Conservation (phyloP, 2,888 invertebrate species). For the Oscheius sp. region DNA sequence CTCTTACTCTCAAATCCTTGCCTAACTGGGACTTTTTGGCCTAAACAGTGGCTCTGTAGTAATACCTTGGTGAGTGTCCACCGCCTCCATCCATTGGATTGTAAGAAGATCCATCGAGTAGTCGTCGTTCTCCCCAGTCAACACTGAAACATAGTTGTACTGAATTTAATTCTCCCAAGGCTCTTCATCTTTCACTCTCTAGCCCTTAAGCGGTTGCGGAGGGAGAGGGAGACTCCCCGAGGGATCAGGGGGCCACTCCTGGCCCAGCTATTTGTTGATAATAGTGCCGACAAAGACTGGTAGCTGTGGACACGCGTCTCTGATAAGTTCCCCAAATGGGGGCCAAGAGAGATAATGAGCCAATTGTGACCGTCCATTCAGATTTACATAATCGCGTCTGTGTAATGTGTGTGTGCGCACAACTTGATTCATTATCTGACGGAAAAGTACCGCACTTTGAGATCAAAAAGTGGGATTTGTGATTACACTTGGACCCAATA, state of each 20-base stretch:
- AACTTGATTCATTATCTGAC: constrained; percentile 28
- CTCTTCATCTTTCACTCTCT: constrained; percentile 7
- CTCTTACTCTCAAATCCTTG: too few species aligned
- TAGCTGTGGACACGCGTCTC: neutral
- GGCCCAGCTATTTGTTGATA: constrained; percentile 34
- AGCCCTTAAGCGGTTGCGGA: constrained; percentile 9
- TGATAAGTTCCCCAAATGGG: too few species aligned
- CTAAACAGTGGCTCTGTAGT: too few species aligned
- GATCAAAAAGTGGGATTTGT: neutral
- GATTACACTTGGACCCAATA: neutral
- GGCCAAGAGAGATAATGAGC: constrained; percentile 2
- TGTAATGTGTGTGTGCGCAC: constrained; percentile 5
- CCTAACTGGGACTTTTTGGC: too few species aligned
- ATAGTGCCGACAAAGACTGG: constrained; percentile 25
- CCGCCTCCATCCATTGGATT: constrained; percentile 47
- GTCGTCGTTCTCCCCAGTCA: constrained; percentile 56
- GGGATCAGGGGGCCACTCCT: constrained; percentile 22
- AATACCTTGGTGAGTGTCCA: constrained; percentile 50
- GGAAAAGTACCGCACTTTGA: constrained; percentile 24
- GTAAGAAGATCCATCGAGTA: constrained; percentile 53
- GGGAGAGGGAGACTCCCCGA: neutral
- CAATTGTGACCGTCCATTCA: neutral
- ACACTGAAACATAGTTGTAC: constrained; percentile 48
- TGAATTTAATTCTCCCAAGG: constrained; percentile 4
- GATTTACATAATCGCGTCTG: constrained; percentile 29